A percentile compares a stretch with the other conserved stretches of the same genome.
Evolutionary conservation across 2,113 vertebrate genomes (phyloP).

Genomic region (Chitala chitala): DNA sequence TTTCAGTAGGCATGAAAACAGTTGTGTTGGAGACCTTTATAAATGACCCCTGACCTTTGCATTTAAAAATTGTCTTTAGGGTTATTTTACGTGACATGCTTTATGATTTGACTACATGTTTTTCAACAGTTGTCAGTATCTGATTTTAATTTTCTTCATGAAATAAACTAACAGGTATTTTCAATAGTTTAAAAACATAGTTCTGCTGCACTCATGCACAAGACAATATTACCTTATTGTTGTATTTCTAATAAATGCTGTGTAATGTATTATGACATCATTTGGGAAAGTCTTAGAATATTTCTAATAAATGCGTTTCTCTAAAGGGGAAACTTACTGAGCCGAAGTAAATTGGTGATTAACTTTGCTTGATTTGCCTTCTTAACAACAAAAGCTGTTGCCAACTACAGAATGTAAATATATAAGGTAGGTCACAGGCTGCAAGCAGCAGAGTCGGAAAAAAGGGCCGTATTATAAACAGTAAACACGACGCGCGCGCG

Average conservation of each 20-base stretch:
- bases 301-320: no score
- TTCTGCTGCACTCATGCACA: no score
- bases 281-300: no score
- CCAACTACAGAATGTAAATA: not conserved
- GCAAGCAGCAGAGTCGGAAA: not conserved
- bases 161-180: no score
- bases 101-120: no score
- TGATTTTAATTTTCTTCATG: not conserved
- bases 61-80: not conserved
- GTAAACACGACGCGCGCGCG: not conserved
- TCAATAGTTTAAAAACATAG: no score
- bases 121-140: no score
- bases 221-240: no score
- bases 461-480: not conserved
- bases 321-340: no score
- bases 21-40: not conserved
- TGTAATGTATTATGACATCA: no score
- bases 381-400: not conserved
- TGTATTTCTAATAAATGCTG: no score
- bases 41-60: constrained; percentile 38
- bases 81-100: no score
- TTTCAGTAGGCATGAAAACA: not conserved
- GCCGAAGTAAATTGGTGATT: not conserved
- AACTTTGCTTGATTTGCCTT: not conserved
- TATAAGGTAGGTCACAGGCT: not conserved